phyloP scores from a whole-genome alignment of 2,797 vertebrate species.

The Salarias fasciatus region DNA sequence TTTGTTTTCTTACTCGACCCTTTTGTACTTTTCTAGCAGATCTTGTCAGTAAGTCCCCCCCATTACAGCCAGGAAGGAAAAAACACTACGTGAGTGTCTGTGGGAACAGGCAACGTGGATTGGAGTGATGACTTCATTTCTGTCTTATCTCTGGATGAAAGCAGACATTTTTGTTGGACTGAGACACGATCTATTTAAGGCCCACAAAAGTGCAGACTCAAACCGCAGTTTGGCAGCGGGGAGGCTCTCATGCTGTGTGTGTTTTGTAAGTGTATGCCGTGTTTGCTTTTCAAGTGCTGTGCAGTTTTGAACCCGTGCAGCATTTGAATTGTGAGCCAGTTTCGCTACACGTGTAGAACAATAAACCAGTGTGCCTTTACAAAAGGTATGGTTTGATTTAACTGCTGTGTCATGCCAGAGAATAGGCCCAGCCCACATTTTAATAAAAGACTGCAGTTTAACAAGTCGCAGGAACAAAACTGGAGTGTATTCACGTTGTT shows the following conservation, averaged over 20 bases:
- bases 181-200: slow-evolving; percentile 55
- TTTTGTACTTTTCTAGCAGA: slow-evolving; percentile 29
- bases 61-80: slow-evolving; percentile 62
- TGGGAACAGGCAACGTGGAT: slow-evolving; percentile 56
- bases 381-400: not conserved
- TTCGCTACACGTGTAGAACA: not conserved
- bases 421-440: not conserved
- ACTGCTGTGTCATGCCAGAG: not conserved
- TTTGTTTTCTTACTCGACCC: not conserved
- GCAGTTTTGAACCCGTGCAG: not conserved
- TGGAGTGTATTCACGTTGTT: no score
- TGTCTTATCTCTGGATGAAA: slow-evolving; percentile 65
- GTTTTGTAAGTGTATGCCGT: not conserved
- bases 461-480: no score
- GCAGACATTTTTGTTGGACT: slow-evolving; percentile 55
- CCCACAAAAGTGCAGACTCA: slow-evolving; percentile 35
- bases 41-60: slow-evolving; percentile 17
- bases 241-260: slow-evolving; percentile 9
- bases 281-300: not conserved
- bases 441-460: no score
- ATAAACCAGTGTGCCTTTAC: not conserved
- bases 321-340: not conserved
- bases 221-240: slow-evolving; percentile 12
- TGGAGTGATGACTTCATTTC: slow-evolving; percentile 55
- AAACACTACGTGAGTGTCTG: slow-evolving; percentile 23